Percentiles rank a stretch among this genome's conserved stretches.
phyloP scores from a whole-genome alignment of 2,888 invertebrate genomes.

The Scrobipalpa costella region DNA sequence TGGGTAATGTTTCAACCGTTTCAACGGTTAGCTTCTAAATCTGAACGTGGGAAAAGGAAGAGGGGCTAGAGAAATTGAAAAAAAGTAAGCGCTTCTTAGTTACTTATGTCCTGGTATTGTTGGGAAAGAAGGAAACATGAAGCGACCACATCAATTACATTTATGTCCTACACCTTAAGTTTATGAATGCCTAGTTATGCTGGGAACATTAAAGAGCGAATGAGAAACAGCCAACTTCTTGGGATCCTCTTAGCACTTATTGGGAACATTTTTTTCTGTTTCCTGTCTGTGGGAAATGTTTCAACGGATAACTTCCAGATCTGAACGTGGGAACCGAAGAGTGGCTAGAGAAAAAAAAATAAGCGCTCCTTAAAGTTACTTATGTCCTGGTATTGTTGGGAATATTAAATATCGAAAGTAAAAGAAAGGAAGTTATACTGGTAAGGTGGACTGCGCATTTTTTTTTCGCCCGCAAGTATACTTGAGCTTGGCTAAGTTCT shows the following conservation, averaged over 20 bases:
- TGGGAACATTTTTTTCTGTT: not conserved
- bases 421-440: not conserved
- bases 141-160: too few species aligned
- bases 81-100: not conserved
- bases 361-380: not conserved
- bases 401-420: not conserved
- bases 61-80: too few species aligned
- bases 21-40: conserved; percentile 8
- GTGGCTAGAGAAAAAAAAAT: not conserved
- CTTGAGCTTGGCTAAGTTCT: too few species aligned
- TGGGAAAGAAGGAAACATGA: too few species aligned
- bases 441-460: not conserved
- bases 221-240: not conserved
- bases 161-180: too few species aligned
- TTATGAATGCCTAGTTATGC: conserved; percentile 1
- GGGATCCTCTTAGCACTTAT: not conserved
- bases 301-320: not conserved
- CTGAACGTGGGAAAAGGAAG: not conserved
- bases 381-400: not conserved
- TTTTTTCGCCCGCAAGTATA: not conserved
- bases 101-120: conserved; percentile 1
- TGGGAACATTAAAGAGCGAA: not conserved
- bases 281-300: not conserved
- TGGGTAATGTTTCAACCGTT: not conserved
- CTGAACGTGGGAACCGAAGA: not conserved